Base-by-base conservation (phyloP, 2,113 vertebrate species). In the Pelodiscus sinensis region DNA sequence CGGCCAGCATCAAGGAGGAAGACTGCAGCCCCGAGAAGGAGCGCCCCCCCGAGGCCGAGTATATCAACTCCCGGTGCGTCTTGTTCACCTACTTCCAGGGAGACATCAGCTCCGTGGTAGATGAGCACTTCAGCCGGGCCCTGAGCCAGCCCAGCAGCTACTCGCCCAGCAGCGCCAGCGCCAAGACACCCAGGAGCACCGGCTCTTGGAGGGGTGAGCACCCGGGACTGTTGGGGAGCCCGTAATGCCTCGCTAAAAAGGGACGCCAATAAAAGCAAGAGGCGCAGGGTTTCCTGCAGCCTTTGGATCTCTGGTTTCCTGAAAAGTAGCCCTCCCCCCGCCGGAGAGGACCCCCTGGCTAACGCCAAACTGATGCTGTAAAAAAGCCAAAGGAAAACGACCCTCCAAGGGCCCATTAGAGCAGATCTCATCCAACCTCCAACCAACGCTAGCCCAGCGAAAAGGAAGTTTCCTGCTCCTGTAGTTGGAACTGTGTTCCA, bases 41-140 rank as follows among this genome's bases (percentile, higher is more conserved):
- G 96, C 98, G 98, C 82, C 98, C 99, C 6, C 99, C 99, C 0
- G 99, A 99, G 92, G 99, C 99, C 1, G 99, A 99, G 97, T 99
- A 99, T 97, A 98, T 99, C 98, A 99, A 93, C 97, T 99, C 99
- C 90, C 98, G 99, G 90, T 99, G 99, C 57, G 99, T 99, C 81
- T 98, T 99, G 86, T 99, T 99, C 98, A 99, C 99, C 38, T 99
- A 99, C 96, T 99, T 99, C 97, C 99, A 99, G 92, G 99, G 99
- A 31, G 99, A 99, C 98, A 99, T 99, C 98, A 99, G 99, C 91
- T 97, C 99, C 0, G 99, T 99, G 95, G 99, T 99, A 95, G 99
- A 99, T 19, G 99, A 99, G 88, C 99, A 99, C 97, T 99, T 99
- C 98, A 99, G 99, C 97, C 98, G 99, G 84, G 99, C 99, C 2